A percentile compares a stretch with the other conserved stretches of the same genome.
phyloP scores from a whole-genome alignment of 1,140 invertebrate genomes.

The Bombyx mandarina region DNA sequence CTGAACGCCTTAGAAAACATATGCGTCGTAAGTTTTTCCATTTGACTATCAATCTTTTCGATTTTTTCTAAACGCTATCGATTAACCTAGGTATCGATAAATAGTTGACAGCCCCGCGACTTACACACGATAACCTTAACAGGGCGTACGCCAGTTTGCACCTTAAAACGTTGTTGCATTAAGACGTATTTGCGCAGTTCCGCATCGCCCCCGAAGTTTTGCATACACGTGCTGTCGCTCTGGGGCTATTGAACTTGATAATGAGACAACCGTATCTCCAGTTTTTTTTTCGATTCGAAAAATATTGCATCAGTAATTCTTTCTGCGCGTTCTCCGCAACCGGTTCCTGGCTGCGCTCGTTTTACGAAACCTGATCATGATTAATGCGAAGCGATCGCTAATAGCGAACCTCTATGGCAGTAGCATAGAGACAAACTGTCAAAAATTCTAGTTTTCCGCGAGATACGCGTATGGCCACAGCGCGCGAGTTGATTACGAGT shows the following conservation, averaged over 20 bases:
- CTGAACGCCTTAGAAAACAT: slow-evolving; percentile 7
- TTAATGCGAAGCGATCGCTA: slow-evolving; percentile 11
- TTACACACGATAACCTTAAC: slow-evolving; percentile 48
- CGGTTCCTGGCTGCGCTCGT: slow-evolving; percentile 16
- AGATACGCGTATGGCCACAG: too few relatives aligned
- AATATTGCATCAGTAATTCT: slow-evolving; percentile 56
- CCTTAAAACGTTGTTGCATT: slow-evolving; percentile 47
- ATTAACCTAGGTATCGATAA: slow-evolving; percentile 54
- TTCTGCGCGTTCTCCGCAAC: slow-evolving; percentile 26
- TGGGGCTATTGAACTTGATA: slow-evolving; percentile 69
- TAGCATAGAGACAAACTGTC: slow-evolving; percentile 18
- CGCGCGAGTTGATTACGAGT: slow-evolving; percentile 3
- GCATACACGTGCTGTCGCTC: slow-evolving; percentile 66
- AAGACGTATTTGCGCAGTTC: slow-evolving; percentile 51
- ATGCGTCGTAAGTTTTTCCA: slow-evolving; percentile 24
- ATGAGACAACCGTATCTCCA: slow-evolving; percentile 58
- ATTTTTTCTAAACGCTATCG: slow-evolving; percentile 23
- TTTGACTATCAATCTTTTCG: slow-evolving; percentile 33
- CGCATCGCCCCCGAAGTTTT: slow-evolving; percentile 42
- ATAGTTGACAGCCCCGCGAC: slow-evolving; percentile 51
- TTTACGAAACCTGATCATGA: slow-evolving; percentile 16
- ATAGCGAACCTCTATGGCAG: neutral
- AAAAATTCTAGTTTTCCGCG: slow-evolving; percentile 38
- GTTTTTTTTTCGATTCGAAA: slow-evolving; percentile 36
- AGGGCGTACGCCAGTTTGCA: slow-evolving; percentile 38